phyloP scores from a whole-genome alignment of 2,797 vertebrate species.

The Neosilurus mollespiculum region DNA sequence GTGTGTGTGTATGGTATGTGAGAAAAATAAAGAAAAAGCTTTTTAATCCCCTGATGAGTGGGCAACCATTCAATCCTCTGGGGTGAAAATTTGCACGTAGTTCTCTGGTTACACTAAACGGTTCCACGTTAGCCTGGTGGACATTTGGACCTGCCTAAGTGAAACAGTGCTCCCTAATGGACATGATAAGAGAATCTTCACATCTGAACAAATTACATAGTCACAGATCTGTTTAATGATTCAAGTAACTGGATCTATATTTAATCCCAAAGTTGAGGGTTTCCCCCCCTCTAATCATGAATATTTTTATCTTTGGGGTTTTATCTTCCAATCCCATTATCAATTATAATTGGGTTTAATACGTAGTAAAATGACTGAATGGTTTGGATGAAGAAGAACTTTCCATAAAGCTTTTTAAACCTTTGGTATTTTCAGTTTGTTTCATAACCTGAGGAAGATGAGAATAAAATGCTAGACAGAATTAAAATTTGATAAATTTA shows the following conservation, averaged over 20 bases:
- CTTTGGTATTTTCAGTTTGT: neutral
- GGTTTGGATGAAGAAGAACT: neutral
- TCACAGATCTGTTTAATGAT: neutral
- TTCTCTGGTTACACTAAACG: neutral
- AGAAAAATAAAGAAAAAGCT: no score
- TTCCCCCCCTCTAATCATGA: neutral
- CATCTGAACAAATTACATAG: neutral
- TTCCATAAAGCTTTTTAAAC: neutral
- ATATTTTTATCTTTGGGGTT: no score
- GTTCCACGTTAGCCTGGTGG: neutral
- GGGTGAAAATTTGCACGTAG: neutral
- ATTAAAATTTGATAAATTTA: neutral
- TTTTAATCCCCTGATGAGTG: no score
- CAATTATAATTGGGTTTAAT: neutral
- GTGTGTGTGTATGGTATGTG: no score
- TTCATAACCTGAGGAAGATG: neutral
- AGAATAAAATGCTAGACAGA: neutral
- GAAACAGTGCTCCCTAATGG: constrained; percentile 36
- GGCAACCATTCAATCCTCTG: no score
- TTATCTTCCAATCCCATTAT: no score
- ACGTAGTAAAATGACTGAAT: neutral
- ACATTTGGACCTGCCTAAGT: neutral
- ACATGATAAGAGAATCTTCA: neutral
- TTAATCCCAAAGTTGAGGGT: neutral
- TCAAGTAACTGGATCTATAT: neutral